phyloP scores from a whole-genome alignment of 2,888 invertebrate species.

The Andrena trimmerana region DNA sequence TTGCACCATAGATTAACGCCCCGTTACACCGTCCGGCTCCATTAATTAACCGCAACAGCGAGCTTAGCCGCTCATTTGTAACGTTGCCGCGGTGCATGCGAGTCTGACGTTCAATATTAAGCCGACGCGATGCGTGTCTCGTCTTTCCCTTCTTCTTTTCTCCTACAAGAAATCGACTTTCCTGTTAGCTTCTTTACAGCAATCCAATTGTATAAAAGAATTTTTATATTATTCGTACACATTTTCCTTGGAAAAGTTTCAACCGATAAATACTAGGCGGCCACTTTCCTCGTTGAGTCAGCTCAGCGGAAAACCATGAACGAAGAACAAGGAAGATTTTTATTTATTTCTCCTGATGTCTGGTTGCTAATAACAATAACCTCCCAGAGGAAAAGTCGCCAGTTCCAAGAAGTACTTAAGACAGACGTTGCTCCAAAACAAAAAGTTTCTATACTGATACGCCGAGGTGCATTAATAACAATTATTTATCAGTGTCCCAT shows the following conservation, averaged over 20 bases:
- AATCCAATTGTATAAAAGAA: neutral
- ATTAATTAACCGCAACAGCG: slow-evolving; percentile 76
- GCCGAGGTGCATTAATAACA: neutral
- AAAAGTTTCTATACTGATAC: no score
- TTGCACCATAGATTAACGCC: slow-evolving; percentile 79
- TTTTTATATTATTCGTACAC: no score
- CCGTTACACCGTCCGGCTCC: slow-evolving; percentile 74
- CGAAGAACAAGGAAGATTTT: neutral
- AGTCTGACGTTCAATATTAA: slow-evolving; percentile 38
- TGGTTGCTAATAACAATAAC: neutral
- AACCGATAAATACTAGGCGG: no score
- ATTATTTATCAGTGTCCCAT: slow-evolving; percentile 24
- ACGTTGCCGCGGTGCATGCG: slow-evolving; percentile 54
- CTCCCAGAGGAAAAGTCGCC: neutral
- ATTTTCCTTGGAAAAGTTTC: no score
- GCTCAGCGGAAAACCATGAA: neutral
- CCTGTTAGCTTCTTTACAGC: neutral
- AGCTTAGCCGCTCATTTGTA: slow-evolving; percentile 73
- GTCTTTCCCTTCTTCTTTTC: neutral
- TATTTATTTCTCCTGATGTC: neutral
- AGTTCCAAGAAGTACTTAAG: no score
- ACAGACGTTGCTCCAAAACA: no score
- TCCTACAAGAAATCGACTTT: neutral
- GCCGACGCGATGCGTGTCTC: slow-evolving; percentile 36
- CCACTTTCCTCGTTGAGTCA: neutral